These are phyloP conservation scores for Prochilodus magdalenae DNA, from an alignment of 2,113 vertebrate genomes.

Conservation along the genomic window DNA sequence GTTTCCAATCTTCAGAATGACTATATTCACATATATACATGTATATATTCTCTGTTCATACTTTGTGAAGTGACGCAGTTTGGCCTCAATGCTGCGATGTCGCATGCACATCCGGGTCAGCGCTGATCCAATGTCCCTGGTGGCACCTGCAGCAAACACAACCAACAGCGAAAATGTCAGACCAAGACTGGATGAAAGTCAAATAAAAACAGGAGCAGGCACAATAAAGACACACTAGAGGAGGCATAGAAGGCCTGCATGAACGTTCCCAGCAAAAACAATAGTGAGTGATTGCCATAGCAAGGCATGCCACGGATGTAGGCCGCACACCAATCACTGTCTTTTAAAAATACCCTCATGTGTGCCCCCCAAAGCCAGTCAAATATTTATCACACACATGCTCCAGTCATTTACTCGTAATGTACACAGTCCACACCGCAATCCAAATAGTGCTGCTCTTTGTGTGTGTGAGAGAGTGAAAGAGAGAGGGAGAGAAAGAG, in stretches of 20 bases:
- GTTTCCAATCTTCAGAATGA: too few species aligned
- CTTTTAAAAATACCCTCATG: background rate
- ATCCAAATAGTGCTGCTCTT: conserved; percentile 40
- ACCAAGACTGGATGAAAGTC: background rate
- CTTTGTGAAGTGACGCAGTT: conserved; percentile 98
- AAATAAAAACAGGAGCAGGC: background rate
- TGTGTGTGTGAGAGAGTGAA: conserved; percentile 9
- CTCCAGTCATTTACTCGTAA: conserved; percentile 18
- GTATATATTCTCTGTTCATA: conserved; percentile 67
- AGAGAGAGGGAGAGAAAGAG: conserved; percentile 26
- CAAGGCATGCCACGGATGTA: background rate
- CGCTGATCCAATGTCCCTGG: conserved; percentile 93
- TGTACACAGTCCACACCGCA: conserved; percentile 37
- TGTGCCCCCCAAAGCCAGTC: conserved; percentile 6
- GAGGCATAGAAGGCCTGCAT: too few species aligned
- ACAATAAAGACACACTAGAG: background rate
- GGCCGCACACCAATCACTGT: background rate
- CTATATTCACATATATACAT: too few species aligned
- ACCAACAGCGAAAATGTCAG: conserved; percentile 1
- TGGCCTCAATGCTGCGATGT: conserved; percentile 97
- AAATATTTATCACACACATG: conserved; percentile 49
- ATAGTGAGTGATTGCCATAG: too few species aligned
- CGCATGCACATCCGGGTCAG: conserved; percentile 99
- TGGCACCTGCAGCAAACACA: conserved; percentile 83
- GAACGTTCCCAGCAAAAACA: too few species aligned